These are phyloP conservation scores for Diarsia mendica DNA, from an alignment of 2,888 invertebrate genomes.

Conservation along the genomic window DNA sequence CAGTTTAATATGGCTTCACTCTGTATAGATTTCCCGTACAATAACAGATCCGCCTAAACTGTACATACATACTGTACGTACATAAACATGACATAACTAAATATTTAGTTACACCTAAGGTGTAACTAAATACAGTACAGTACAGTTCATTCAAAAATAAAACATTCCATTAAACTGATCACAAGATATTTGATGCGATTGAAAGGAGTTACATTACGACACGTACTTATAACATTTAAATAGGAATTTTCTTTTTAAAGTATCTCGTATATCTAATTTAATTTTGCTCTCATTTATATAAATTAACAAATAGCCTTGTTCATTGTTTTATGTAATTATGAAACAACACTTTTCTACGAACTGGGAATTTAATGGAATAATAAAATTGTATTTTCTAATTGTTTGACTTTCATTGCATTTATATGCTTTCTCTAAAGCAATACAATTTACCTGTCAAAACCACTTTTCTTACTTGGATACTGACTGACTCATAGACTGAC, in stretches of 20 bases:
- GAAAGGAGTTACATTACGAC: background rate
- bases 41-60: too few relatives aligned
- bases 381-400: constrained; percentile 23
- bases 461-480: constrained; percentile 36
- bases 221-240: background rate
- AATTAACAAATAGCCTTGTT: constrained; percentile 8
- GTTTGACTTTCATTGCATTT: constrained; percentile 38
- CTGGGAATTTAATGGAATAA: background rate
- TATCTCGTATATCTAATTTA: constrained; percentile 9
- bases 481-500: constrained; percentile 45
- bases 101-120: too few relatives aligned
- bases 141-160: background rate
- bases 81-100: background rate
- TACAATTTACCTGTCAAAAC: constrained; percentile 23
- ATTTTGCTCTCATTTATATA: constrained; percentile 8
- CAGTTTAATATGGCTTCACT: too few relatives aligned
- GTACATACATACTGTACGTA: too few relatives aligned
- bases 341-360: background rate
- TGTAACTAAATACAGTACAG: background rate
- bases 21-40: too few relatives aligned
- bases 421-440: constrained; percentile 31
- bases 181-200: background rate
- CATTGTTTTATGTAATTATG: constrained; percentile 8
- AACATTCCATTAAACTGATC: background rate
- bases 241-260: background rate